Evolutionary conservation across 2,888 invertebrate species (phyloP), one percentile per base, ranked within the genome.

Genomic region (Heliconius ethilla): DNA sequence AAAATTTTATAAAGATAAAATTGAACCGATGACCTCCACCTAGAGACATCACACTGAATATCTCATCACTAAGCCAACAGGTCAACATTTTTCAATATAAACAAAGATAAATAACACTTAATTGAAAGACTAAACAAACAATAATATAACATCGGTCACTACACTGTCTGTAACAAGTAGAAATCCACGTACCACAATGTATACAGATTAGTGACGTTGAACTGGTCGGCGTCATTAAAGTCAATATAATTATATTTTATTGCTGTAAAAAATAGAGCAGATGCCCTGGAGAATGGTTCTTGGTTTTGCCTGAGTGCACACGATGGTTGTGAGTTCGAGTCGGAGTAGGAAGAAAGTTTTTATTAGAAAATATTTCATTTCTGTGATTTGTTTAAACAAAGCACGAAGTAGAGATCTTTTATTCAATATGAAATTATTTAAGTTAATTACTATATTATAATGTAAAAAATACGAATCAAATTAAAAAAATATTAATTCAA

Each of bases 131-230:
- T n/a, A 25, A 40, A 25, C 3, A 37, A n/a, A 25, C 15, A 37
- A n/a, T 40, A 69, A 69, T 69, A 45, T 15, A n/a, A 3, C 7
- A 11, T 40, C 69, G n/a, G 69, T 69, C 69, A 69, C 40, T 15
- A n/a, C 67, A 37, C 7, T 63, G n/a, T 70, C 5, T 51, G 51
- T 22, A 3, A 40, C 2, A 40, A 40, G 37, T 40, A 40, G 1
- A 11, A 40, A 2, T 40, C 27, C 70, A 22, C 51, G 11, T 29
- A 70, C 25, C 33, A 62, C 67, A 40, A 66, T 66, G 73, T 25
- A 29, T 51, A 73, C 33, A 55, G 55, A 70, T 70, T 13, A 70
- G 29, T 33, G 70, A 55, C 70, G 55, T 70, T 55, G 70, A 55
- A 70, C 70, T n/a, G 55, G 55, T 51, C 70, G 55, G 55, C 70